phyloP scores from a whole-genome alignment of 1,140 invertebrate genomes.

The Gerris buenoi region DNA sequence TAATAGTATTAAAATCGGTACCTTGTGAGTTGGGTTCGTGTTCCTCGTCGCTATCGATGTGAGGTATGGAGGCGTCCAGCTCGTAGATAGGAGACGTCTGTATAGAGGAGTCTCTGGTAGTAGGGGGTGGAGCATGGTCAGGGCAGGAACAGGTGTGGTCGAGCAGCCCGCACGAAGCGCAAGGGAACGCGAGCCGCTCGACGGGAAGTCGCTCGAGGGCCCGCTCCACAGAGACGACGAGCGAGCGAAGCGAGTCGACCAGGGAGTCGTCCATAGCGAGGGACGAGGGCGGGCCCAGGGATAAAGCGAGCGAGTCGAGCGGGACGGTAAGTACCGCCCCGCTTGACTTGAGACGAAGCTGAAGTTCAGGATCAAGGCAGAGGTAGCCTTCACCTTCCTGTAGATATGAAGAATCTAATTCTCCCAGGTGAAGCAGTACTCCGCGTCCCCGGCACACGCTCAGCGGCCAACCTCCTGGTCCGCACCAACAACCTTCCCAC shows the following conservation, averaged over 20 bases:
- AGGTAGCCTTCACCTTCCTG: slow-evolving; percentile 36
- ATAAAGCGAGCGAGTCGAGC: slow-evolving; percentile 16
- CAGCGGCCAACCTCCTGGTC: slow-evolving; percentile 34
- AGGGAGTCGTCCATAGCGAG: slow-evolving; percentile 27
- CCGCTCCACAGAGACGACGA: slow-evolving; percentile 47
- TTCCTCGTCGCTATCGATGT: slow-evolving; percentile 55
- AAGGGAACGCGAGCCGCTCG: slow-evolving; percentile 45
- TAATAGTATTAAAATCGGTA: slow-evolving; percentile 13
- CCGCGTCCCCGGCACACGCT: slow-evolving; percentile 30
- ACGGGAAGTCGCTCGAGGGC: slow-evolving; percentile 46
- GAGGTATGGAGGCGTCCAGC: slow-evolving; percentile 47
- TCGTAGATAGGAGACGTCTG: slow-evolving; percentile 42
- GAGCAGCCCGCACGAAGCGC: slow-evolving; percentile 36
- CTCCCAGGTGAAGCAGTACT: slow-evolving; percentile 33
- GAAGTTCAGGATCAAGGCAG: slow-evolving; percentile 31
- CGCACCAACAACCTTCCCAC: slow-evolving; percentile 27
- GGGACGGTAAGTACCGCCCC: not conserved
- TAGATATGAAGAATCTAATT: slow-evolving; percentile 33
- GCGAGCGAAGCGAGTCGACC: slow-evolving; percentile 41
- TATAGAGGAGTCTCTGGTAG: slow-evolving; percentile 29
- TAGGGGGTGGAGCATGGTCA: slow-evolving; percentile 22
- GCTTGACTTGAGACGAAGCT: slow-evolving; percentile 28
- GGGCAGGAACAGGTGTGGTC: slow-evolving; percentile 29
- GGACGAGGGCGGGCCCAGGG: slow-evolving; percentile 6
- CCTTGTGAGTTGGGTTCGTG: slow-evolving; percentile 29